Conservation (phyloP, 2,113 vertebrate species). For the Lepus europaeus region DNA sequence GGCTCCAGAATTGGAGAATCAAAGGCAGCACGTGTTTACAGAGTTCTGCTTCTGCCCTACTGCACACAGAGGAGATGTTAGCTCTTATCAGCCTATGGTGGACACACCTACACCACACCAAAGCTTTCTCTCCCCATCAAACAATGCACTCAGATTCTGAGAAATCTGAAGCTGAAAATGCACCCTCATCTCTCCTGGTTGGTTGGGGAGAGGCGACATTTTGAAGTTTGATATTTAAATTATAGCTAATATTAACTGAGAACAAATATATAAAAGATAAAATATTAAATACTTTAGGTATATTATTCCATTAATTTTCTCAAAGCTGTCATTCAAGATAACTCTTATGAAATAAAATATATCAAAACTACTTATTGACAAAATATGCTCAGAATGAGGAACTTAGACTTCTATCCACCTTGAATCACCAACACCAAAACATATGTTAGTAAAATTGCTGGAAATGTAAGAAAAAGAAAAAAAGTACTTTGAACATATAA, state of each 20-base stretch:
- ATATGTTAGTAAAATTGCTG: conserved; percentile 5
- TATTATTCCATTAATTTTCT: neutral
- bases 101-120: neutral
- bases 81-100: neutral
- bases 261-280: neutral
- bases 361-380: conserved; percentile 43
- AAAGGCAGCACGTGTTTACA: neutral
- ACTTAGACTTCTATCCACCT: neutral
- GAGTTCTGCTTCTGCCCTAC: neutral
- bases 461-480: neutral
- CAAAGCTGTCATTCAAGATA: conserved; percentile 25
- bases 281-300: neutral
- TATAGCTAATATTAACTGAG: neutral
- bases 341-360: conserved; percentile 44
- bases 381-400: neutral
- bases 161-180: neutral
- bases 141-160: neutral
- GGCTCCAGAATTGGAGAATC: neutral
- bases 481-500: neutral
- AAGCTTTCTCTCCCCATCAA: neutral
- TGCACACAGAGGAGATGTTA: rapidly evolving
- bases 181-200: neutral
- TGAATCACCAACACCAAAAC: neutral
- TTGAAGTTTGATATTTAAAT: conserved; percentile 57
- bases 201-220: neutral